Evolutionary conservation across 2,888 invertebrate species (phyloP).

Genomic region (Drosophila atripex): DNA sequence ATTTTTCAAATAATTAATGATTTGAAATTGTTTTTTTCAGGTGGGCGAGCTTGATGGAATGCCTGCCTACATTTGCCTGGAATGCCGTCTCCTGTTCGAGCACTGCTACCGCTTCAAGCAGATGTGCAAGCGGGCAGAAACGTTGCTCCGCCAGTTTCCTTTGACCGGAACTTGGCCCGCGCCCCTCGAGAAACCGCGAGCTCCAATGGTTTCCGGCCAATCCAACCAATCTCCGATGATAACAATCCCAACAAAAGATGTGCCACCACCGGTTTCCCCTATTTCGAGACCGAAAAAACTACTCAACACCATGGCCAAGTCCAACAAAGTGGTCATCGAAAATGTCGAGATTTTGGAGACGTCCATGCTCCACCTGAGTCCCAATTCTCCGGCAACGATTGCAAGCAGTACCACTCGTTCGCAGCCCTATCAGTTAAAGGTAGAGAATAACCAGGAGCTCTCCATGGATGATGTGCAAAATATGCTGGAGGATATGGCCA

Average conservation of each 20-base stretch:
- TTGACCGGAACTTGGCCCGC: slow-evolving; percentile 87
- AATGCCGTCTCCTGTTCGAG: slow-evolving; percentile 88
- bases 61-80: slow-evolving; percentile 89
- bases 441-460: slow-evolving; percentile 79
- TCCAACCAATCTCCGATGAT: slow-evolving; percentile 10
- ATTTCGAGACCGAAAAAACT: slow-evolving; percentile 54
- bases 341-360: slow-evolving; percentile 62
- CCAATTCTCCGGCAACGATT: slow-evolving; percentile 1
- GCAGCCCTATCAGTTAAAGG: slow-evolving; percentile 67
- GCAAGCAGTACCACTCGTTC: background rate
- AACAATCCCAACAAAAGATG: background rate
- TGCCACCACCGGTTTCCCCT: background rate
- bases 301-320: slow-evolving; percentile 58
- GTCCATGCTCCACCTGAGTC: slow-evolving; percentile 44
- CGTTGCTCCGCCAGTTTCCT: slow-evolving; percentile 88
- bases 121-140: slow-evolving; percentile 90
- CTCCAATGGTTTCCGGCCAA: slow-evolving; percentile 60
- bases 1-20: background rate
- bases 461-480: slow-evolving; percentile 80
- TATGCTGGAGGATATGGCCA: slow-evolving; percentile 65
- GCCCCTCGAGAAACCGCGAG: slow-evolving; percentile 83
- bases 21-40: slow-evolving; percentile 52
- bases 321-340: slow-evolving; percentile 42
- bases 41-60: slow-evolving; percentile 86
- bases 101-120: slow-evolving; percentile 90